These are phyloP conservation scores for Premnoplex brunnescens DNA, from an alignment of 2,797 vertebrate species.

Conservation along the genomic window DNA sequence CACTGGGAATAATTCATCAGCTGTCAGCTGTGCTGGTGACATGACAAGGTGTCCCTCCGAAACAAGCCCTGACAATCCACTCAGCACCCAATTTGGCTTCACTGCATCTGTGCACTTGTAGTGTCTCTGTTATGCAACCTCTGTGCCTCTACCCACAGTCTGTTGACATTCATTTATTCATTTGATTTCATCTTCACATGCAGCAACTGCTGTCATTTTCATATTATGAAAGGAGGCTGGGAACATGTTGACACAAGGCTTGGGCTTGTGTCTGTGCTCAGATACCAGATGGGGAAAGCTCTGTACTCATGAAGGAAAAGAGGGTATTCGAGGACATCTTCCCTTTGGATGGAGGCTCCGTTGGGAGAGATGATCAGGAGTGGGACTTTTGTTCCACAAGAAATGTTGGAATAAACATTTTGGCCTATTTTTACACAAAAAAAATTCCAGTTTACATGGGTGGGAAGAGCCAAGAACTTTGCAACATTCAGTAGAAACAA, in stretches of 20 bases:
- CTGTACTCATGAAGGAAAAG: neutral
- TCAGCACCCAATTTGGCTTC: slow-evolving; percentile 22
- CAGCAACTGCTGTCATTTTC: slow-evolving; percentile 41
- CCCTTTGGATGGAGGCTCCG: neutral
- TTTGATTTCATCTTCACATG: slow-evolving; percentile 42
- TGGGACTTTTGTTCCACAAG: neutral
- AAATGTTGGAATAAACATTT: neutral
- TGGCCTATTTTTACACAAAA: neutral
- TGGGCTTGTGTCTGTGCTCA: slow-evolving; percentile 16
- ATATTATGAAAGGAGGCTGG: slow-evolving; percentile 2
- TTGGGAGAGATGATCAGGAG: neutral
- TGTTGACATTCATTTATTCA: slow-evolving; percentile 66
- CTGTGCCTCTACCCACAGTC: slow-evolving; percentile 40
- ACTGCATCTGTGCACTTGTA: slow-evolving; percentile 35
- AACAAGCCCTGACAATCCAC: slow-evolving; percentile 36
- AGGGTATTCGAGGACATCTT: slow-evolving; percentile 35
- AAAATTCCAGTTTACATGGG: neutral
- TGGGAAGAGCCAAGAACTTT: neutral
- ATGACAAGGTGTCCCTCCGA: slow-evolving; percentile 4
- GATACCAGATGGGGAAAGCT: slow-evolving; percentile 33
- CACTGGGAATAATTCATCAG: slow-evolving; percentile 9
- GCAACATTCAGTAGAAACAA: neutral
- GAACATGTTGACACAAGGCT: slow-evolving; percentile 35
- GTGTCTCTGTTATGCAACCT: slow-evolving; percentile 28
- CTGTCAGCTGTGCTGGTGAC: slow-evolving; percentile 47